Base-by-base conservation (phyloP, 2,797 vertebrate species). In the Myioborus miniatus region DNA sequence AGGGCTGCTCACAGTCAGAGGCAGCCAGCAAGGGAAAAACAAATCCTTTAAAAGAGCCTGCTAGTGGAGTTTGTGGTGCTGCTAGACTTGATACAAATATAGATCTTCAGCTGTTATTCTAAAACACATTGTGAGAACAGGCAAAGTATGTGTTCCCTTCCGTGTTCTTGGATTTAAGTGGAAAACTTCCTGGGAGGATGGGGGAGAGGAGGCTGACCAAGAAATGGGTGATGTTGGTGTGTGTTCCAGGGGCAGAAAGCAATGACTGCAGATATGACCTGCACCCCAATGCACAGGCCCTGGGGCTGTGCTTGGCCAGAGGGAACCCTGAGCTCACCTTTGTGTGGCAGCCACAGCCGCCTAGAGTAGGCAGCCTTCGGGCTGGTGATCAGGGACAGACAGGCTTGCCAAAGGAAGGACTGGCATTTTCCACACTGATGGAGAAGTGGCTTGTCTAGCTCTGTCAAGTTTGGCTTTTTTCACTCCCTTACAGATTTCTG, bases 81-180 rank as follows among this genome's bases (percentile, higher is more conserved):
- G 53, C 29, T 90, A 93, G 52, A 92, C 72, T 71, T 46, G 70
- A 60, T 30, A 71, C 39, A 94, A 88, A 88, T 59, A 93, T 8
- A 91, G 84, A 63, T 30, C 39, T 93, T 86, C 83, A 91, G 70
- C 67, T 90, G 85, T 86, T 86, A 65, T 64, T 81, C 60, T 79
- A 55, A 83, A 93, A 83, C n/a, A 41, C 26, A 72, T 90, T 83
- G 90, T 37, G 75, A 56, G 72, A 90, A 58, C 2, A 85, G 34
- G 30, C 46, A 23, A 83, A 90, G 39, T 17, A 19, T 34, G n/a
- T 23, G 22, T 39, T 47, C 30, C 37, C 49, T 89, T 59, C 3
- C 5, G 52, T 26, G 34, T 6, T 55, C 27, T 36, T 63, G 64
- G 30, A 79, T 77, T 65, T 23, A 23, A 82, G n/a, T 16, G 41